A percentile compares a stretch with the other conserved stretches of the same genome.
Evolutionary conservation across 2,113 vertebrate genomes (phyloP).

Genomic region (Salminus brasiliensis): DNA sequence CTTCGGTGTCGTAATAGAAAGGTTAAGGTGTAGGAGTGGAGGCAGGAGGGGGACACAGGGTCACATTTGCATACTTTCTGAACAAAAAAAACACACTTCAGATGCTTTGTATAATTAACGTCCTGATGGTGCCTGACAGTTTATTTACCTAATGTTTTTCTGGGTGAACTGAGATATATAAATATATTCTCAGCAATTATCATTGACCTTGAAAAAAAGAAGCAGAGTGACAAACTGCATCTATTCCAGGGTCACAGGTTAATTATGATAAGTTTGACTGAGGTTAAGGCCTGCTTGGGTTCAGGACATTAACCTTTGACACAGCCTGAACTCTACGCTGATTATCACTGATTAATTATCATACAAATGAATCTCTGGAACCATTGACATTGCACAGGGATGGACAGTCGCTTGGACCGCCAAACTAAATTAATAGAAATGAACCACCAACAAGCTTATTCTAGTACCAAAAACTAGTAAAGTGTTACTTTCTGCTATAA

Average conservation of each 20-base stretch:
- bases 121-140: neutral
- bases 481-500: too few relatives aligned
- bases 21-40: neutral
- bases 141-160: neutral
- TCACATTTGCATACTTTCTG: neutral
- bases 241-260: conserved; percentile 13
- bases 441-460: too few relatives aligned
- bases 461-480: too few relatives aligned
- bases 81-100: neutral
- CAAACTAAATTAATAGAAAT: too few relatives aligned
- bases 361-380: neutral
- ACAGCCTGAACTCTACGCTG: neutral
- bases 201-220: too few relatives aligned
- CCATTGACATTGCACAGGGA: too few relatives aligned
- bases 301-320: conserved; percentile 22
- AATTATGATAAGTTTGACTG: conserved; percentile 48
- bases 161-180: too few relatives aligned
- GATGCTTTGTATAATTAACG: neutral
- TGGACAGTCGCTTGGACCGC: too few relatives aligned
- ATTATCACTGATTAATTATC: conserved; percentile 9
- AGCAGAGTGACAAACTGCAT: neutral
- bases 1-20: neutral
- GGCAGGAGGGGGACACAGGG: neutral
- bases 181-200: too few relatives aligned
- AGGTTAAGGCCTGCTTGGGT: conserved; percentile 4